Evolutionary conservation across 2,113 vertebrate species (phyloP).

Genomic region (Amazona vittata): DNA sequence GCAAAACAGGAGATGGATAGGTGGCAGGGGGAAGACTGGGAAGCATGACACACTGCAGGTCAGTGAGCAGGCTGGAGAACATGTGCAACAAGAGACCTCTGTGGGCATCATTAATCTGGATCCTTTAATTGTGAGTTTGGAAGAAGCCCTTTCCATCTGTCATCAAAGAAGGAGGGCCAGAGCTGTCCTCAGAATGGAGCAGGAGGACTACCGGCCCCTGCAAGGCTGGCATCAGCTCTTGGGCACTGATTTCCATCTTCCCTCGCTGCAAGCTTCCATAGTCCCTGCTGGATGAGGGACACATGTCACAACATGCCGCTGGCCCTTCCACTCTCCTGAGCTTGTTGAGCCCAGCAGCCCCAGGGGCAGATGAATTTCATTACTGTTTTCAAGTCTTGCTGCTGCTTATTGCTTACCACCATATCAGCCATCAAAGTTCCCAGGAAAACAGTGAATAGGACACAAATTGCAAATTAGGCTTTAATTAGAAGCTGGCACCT

Average conservation of each 20-base stretch:
- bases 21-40: neutral
- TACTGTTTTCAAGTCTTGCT: neutral
- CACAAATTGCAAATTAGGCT: slow-evolving; percentile 69
- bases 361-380: slow-evolving; percentile 34
- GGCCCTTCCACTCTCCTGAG: neutral
- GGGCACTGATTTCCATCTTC: neutral
- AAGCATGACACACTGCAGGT: neutral
- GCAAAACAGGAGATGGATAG: neutral
- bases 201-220: neutral
- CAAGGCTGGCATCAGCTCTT: neutral
- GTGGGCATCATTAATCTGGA: neutral
- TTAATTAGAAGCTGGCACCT: slow-evolving; percentile 69
- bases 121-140: neutral
- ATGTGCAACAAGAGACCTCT: neutral
- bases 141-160: slow-evolving; percentile 23
- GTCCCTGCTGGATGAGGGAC: neutral
- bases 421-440: slow-evolving; percentile 47
- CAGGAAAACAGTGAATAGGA: slow-evolving; percentile 40
- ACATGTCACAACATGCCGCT: neutral
- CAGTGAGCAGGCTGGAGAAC: neutral
- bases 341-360: neutral
- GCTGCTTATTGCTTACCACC: neutral
- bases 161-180: neutral
- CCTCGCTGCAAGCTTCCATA: neutral
- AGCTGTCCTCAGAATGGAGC: neutral